Evolutionary conservation across 2,888 invertebrate genomes (phyloP), one percentile per base, ranked within the genome.

Genomic region (Leptopterna dolabrata): DNA sequence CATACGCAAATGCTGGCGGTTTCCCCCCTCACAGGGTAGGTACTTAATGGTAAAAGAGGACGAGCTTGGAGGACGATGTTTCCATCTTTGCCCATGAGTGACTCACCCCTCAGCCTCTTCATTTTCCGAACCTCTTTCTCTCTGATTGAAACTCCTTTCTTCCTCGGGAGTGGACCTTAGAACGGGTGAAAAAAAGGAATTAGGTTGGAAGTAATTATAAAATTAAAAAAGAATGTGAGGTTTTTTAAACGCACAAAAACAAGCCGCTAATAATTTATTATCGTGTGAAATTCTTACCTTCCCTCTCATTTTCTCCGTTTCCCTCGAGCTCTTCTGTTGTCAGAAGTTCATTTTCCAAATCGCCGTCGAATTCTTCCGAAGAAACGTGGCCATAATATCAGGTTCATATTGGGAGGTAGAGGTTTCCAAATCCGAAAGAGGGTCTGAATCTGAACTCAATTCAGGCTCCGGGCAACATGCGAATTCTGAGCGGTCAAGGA

Each of bases 261-360:
- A 14, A 11, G 14, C 47, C 14, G 47, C 11, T 47, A 47, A 47
- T 47, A 13, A 11, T 14, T n/a, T n/a, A n/a, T n/a, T 47, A n/a
- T n/a, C n/a, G 47, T 11, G 47, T 47, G 14, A 47, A 47, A 47
- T 47, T 47, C 47, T 47, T 14, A 47, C 14, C 47, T n/a, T n/a
- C n/a, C n/a, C n/a, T n/a, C n/a, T n/a, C n/a, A 43, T 43, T 43
- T 43, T 43, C 43, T 43, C 63, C 63, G 63, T 63, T 63, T 63
- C 63, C 63, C 63, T 19, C 63, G 24, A 63, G 63, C 16, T 63
- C 63, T 19, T 63, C 63, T 63, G 24, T 63, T 63, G 63, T 63
- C 63, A 70, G 63, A 63, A 24, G 63, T 63, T 63, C 63, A 63
- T 63, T 63, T 63, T 63, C 63, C 63, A 24, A 63, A 63, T 63